These are phyloP conservation scores for Candoia aspera DNA, from an alignment of 2,113 vertebrate genomes.

Conservation along the genomic window DNA sequence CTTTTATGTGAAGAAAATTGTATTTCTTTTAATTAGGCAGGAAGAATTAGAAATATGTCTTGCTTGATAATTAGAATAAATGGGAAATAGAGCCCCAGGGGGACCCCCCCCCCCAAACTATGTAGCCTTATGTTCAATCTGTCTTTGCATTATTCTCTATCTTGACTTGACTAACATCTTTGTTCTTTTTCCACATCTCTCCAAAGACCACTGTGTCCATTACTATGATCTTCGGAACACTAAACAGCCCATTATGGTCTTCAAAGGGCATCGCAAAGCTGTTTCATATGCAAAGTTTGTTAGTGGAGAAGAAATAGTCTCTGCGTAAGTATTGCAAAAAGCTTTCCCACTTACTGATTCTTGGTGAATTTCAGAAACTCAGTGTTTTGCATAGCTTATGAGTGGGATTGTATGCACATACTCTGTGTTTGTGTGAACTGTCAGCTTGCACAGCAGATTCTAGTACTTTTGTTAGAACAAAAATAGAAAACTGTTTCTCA, in stretches of 20 bases:
- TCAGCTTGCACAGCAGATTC: constrained; percentile 40
- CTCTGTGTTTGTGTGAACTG: not conserved
- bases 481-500: constrained; percentile 19
- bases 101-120: not conserved
- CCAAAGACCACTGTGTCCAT: constrained; percentile 97
- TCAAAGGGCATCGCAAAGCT: constrained; percentile 97
- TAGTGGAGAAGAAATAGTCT: constrained; percentile 97
- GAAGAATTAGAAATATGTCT: constrained; percentile 12
- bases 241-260: constrained; percentile 99
- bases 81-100: not conserved
- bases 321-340: constrained; percentile 87
- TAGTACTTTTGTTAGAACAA: constrained; percentile 28
- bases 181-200: not conserved
- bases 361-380: not conserved
- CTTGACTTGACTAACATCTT: not conserved
- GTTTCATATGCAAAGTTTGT: constrained; percentile 99
- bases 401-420: not conserved
- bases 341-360: not conserved
- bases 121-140: not conserved
- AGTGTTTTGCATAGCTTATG: fast-evolving
- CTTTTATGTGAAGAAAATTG: constrained; percentile 31
- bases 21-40: constrained; percentile 39
- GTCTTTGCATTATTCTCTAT: not conserved
- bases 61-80: not conserved
- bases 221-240: constrained; percentile 99